Base-by-base conservation (phyloP, 2,113 vertebrate genomes). In the Corythornis madagascariensis region DNA sequence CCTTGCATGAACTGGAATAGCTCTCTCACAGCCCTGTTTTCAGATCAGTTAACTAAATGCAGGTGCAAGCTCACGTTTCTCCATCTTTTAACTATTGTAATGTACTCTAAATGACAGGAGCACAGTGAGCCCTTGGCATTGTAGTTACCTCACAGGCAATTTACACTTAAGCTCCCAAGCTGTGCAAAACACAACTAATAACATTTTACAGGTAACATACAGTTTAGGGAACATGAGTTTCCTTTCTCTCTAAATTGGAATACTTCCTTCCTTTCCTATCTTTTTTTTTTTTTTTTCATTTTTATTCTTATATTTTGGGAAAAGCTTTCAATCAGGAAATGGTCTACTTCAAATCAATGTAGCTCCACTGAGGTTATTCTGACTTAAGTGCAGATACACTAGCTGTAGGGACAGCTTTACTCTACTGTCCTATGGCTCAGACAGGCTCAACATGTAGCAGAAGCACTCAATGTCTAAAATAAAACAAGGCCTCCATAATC, bases 21-120 rank as follows among this genome's bases (percentile, higher is more conserved):
- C 19, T 17, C 11, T 56, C 13, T 64, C 42, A 78, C 33, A 75
- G 11, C 10, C 12, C 16, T 57, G 8, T 50, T 74, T 84, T 33
- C 66, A 92, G 60, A 75, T 8, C 31, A 75, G 50, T 28, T 84
- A 75, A 86, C 78, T 40, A 86, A 86, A 66, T 33, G 15, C 66
- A 92, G 50, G 19, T 76, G 55, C n/a, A 86, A 90, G 35, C 70
- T 94, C 71, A 78, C 57, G 19, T 67, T 86, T 77, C 81, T 90
- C 43, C 53, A 31, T 78, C 40, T 88, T 93, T 81, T 88, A 57
- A n/a, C 35, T 72, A 8, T 38, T 86, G 11, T 29, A 56, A 84
- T 42, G 26, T 35, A 35, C 75, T 85, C 57, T 75, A 50, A 16
- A 16, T 61, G 66, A 28, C 21, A 90, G 52, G 18, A 81, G n/a